phyloP scores from a whole-genome alignment of 2,888 invertebrate genomes.

The Physocephala rufipes region DNA sequence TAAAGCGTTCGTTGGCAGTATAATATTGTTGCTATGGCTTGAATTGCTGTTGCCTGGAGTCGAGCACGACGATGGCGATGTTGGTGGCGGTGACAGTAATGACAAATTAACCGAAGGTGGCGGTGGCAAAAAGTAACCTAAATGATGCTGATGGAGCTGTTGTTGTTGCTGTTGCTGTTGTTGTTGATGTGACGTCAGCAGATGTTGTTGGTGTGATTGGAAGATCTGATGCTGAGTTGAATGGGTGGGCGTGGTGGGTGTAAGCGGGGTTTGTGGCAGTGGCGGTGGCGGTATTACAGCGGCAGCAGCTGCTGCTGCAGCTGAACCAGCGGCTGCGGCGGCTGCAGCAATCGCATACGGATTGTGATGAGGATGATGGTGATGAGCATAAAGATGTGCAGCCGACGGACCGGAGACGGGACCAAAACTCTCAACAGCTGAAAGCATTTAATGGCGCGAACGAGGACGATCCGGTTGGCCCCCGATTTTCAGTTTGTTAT shows the following conservation, averaged over 20 bases:
- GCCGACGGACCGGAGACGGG: constrained; percentile 48
- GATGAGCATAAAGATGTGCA: constrained; percentile 49
- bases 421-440: constrained; percentile 55
- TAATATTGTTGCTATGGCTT: constrained; percentile 28
- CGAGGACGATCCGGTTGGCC: constrained; percentile 6
- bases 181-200: constrained; percentile 21
- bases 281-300: constrained; percentile 44
- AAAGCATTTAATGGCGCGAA: constrained; percentile 52
- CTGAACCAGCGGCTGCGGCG: constrained; percentile 49
- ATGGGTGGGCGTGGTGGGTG: constrained; percentile 37
- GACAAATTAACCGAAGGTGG: constrained; percentile 28
- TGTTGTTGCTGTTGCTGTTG: constrained; percentile 20
- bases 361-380: constrained; percentile 47
- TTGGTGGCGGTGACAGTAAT: constrained; percentile 38
- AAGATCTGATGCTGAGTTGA: constrained; percentile 13
- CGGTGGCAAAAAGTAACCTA: constrained; percentile 40
- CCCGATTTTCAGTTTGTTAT: not conserved
- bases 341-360: constrained; percentile 53
- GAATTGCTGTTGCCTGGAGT: constrained; percentile 25
- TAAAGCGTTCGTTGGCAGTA: constrained; percentile 24
- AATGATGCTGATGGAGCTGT: constrained; percentile 22
- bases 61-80: constrained; percentile 37
- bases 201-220: constrained; percentile 11
- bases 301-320: constrained; percentile 50
- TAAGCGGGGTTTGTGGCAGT: constrained; percentile 38